phyloP scores from a whole-genome alignment of 1,140 invertebrate species.

The Lamellibrachia luymesi region DNA sequence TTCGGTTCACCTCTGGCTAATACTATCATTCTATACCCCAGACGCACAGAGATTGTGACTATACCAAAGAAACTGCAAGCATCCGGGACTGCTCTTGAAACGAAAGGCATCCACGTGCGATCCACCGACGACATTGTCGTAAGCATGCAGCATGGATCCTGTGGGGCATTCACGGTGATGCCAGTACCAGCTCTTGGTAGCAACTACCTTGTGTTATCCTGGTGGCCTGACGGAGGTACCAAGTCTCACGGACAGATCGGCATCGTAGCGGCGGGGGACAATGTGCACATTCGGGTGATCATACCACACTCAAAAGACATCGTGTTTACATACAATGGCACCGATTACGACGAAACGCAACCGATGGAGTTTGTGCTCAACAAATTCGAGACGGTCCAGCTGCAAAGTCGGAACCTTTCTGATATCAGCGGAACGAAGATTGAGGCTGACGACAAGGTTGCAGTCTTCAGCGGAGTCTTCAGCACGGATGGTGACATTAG shows the following conservation, averaged over 20 bases:
- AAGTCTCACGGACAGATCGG: background rate
- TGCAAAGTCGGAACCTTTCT: background rate
- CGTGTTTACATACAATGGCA: background rate
- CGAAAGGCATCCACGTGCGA: slow-evolving; percentile 5
- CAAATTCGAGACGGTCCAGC: background rate
- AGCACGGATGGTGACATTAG: background rate
- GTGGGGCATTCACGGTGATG: background rate
- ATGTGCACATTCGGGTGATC: background rate
- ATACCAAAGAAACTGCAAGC: background rate
- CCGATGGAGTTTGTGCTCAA: background rate
- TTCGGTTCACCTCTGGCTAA: background rate
- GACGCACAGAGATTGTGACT: background rate
- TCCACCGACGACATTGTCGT: background rate
- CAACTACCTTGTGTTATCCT: background rate
- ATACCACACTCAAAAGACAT: background rate
- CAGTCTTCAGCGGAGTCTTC: background rate
- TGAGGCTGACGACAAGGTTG: background rate
- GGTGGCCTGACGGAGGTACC: background rate
- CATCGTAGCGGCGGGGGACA: background rate
- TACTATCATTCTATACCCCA: background rate
- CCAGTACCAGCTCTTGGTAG: background rate
- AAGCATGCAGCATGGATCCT: background rate
- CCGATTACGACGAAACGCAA: background rate
- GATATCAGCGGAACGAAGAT: slow-evolving; percentile 11
- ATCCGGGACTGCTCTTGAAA: background rate